A percentile compares a stretch with the other conserved stretches of the same genome.
These are phyloP conservation scores for Crocallis elinguaria DNA, from an alignment of 2,888 invertebrate species.

Conservation along the genomic window DNA sequence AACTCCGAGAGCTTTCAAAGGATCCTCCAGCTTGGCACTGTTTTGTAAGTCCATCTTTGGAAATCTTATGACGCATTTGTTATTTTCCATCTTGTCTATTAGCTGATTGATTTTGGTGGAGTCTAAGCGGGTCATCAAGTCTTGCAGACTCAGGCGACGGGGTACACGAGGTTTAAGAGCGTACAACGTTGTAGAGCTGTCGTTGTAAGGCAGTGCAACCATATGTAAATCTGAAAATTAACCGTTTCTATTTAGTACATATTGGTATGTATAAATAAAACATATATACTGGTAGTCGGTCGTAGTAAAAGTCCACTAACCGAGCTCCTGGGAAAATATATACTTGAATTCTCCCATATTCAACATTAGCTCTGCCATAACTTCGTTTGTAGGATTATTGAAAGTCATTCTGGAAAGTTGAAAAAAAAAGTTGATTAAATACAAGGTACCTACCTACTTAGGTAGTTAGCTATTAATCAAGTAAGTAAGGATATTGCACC, in stretches of 20 bases:
- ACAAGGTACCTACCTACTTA: no score
- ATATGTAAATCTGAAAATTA: constrained; percentile 84
- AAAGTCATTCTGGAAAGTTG: constrained; percentile 80
- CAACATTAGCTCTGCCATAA: constrained; percentile 87
- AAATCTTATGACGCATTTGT: constrained; percentile 83
- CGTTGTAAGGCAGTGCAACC: constrained; percentile 89
- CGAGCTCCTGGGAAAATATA: constrained; percentile 53
- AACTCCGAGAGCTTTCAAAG: constrained; percentile 85
- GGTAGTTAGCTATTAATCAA: no score
- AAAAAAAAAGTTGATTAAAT: not conserved
- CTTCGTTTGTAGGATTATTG: constrained; percentile 58
- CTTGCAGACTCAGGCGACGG: constrained; percentile 67
- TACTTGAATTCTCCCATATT: constrained; percentile 72
- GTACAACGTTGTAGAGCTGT: constrained; percentile 87
- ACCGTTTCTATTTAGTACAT: not conserved
- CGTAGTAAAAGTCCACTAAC: constrained; percentile 51
- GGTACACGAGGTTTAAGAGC: constrained; percentile 84
- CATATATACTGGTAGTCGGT: no score
- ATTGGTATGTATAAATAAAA: not conserved
- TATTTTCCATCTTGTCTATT: constrained; percentile 71
- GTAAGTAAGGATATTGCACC: no score
- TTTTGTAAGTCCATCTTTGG: constrained; percentile 90
- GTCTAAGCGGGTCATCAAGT: constrained; percentile 77
- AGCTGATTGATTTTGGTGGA: constrained; percentile 76
- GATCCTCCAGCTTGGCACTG: constrained; percentile 79